Conservation (phyloP, 2,113 vertebrate genomes). For the Rhadina sibilatrix region DNA sequence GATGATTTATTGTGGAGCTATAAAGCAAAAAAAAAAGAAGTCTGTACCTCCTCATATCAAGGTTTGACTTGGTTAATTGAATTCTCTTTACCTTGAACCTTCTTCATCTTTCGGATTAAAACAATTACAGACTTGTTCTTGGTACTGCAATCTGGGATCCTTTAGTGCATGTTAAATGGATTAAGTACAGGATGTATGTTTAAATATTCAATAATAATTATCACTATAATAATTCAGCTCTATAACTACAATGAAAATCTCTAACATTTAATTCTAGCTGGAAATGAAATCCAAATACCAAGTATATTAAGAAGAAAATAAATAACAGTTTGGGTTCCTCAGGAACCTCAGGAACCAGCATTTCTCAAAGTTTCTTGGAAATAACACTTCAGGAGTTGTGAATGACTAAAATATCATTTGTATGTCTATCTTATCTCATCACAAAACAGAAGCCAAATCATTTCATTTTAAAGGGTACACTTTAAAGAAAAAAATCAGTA, state of each 20-base stretch:
- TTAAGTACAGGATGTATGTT: constrained; percentile 6
- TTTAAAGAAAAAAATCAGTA: background rate
- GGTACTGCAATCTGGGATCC: background rate
- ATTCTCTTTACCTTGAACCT: background rate
- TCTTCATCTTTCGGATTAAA: constrained; percentile 7
- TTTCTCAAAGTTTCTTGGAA: background rate
- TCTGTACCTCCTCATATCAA: background rate
- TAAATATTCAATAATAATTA: constrained; percentile 21
- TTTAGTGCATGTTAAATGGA: background rate
- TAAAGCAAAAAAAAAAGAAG: background rate
- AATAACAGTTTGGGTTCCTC: background rate
- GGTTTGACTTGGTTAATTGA: background rate
- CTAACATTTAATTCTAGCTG: constrained; percentile 12
- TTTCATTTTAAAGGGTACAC: background rate
- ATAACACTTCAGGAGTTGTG: background rate
- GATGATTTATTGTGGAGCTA: background rate
- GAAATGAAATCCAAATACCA: background rate
- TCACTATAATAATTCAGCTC: background rate
- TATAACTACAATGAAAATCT: background rate
- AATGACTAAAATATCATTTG: background rate
- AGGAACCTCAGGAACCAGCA: too few species aligned
- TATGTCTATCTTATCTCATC: background rate
- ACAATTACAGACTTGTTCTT: background rate
- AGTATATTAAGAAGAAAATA: constrained; percentile 20
- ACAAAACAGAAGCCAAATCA: background rate